phyloP scores from a whole-genome alignment of 2,888 invertebrate genomes.

The Theretra japonica region DNA sequence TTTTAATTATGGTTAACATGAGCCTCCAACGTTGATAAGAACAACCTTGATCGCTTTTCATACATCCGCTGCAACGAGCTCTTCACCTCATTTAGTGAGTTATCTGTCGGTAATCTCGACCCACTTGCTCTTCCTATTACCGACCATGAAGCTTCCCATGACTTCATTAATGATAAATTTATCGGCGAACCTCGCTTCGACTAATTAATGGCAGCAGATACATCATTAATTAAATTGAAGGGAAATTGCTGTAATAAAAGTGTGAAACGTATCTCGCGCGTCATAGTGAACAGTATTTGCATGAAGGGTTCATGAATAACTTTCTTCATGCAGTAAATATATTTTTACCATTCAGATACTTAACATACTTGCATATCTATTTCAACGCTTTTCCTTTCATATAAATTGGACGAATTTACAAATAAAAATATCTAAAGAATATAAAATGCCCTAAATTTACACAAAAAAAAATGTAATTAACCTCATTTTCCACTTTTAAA shows the following conservation, averaged over 20 bases:
- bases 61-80: conserved; percentile 5
- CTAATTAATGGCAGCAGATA: neutral
- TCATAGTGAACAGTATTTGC: neutral
- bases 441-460: no score
- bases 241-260: neutral
- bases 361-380: no score
- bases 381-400: no score
- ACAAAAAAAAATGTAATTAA: neutral
- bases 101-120: conserved; percentile 11
- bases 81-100: neutral
- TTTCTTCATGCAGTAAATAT: no score
- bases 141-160: neutral
- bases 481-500: neutral
- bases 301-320: no score
- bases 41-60: conserved; percentile 15
- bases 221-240: neutral
- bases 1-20: neutral
- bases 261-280: neutral
- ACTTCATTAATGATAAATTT: neutral
- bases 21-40: neutral
- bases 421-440: no score
- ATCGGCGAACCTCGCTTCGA: neutral
- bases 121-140: conserved; percentile 17
- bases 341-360: no score
- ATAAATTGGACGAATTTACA: no score